Percentiles rank a stretch among this genome's conserved stretches.
These are phyloP conservation scores for Melanotaenia nigrans DNA, from an alignment of 2,797 vertebrate species.

Conservation along the genomic window DNA sequence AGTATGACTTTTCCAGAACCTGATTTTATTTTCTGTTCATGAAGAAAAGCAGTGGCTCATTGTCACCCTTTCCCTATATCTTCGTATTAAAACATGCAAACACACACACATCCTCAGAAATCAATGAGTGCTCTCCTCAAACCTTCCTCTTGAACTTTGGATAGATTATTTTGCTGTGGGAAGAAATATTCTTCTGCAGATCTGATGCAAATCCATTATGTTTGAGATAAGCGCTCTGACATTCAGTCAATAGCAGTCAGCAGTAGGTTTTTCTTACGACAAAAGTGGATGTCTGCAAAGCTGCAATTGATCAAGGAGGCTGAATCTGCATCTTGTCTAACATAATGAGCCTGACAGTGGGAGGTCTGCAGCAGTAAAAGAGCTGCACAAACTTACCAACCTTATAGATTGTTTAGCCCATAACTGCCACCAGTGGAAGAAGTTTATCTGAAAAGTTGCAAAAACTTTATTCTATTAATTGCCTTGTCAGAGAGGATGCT, in stretches of 20 bases:
- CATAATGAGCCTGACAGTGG: conserved; percentile 45
- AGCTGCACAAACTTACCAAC: conserved; percentile 19
- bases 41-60: conserved; percentile 9
- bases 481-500: conserved; percentile 18
- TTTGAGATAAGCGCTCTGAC: conserved; percentile 47
- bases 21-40: neutral
- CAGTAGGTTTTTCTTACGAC: conserved; percentile 34
- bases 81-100: conserved; percentile 28
- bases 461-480: conserved; percentile 37
- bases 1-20: neutral
- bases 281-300: conserved; percentile 48
- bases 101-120: conserved; percentile 31
- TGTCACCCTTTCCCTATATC: neutral
- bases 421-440: conserved; percentile 23
- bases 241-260: conserved; percentile 54
- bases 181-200: conserved; percentile 42
- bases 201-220: conserved; percentile 56
- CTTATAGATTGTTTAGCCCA: conserved; percentile 23
- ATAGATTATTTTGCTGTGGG: conserved; percentile 43
- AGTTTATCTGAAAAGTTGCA: conserved; percentile 21
- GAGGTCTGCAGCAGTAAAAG: conserved; percentile 14
- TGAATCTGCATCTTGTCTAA: conserved; percentile 45
- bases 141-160: conserved; percentile 41
- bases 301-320: conserved; percentile 45
- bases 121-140: conserved; percentile 30